These are phyloP conservation scores for Mesorhabditis spiculigera DNA, from an alignment of 2,888 invertebrate genomes.

Conservation along the genomic window DNA sequence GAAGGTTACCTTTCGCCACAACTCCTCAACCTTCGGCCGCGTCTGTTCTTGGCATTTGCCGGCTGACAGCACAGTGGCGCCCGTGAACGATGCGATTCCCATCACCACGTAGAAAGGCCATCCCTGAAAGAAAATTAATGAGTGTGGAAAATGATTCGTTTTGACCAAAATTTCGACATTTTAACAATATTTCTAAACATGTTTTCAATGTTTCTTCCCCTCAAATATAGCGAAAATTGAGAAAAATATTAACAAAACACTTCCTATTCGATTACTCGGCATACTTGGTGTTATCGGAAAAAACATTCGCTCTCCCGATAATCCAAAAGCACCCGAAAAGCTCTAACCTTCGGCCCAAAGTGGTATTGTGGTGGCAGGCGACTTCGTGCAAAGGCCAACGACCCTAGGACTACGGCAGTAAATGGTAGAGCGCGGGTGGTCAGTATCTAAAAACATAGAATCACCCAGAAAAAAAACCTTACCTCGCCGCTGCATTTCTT, in stretches of 20 bases:
- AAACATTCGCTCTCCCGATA: no score
- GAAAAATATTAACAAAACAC: no score
- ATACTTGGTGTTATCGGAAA: no score
- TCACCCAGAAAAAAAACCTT: no score
- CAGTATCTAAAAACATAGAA: constrained; percentile 26
- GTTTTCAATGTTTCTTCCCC: neutral
- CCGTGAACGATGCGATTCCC: constrained; percentile 42
- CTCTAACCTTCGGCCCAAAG: constrained; percentile 43
- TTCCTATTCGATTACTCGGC: no score
- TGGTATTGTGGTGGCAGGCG: constrained; percentile 43
- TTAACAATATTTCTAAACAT: neutral
- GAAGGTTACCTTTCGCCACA: constrained; percentile 31
- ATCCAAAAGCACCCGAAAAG: no score
- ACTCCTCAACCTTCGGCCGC: constrained; percentile 32
- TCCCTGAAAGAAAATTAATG: constrained; percentile 8
- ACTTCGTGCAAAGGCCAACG: constrained; percentile 40
- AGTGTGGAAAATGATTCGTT: neutral
- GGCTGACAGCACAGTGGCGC: constrained; percentile 42
- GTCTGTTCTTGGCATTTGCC: constrained; percentile 42
- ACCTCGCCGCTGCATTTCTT: no score
- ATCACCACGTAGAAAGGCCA: constrained; percentile 51
- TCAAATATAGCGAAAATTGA: neutral
- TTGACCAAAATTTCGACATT: neutral
- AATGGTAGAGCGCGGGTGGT: constrained; percentile 45
- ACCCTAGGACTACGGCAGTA: constrained; percentile 39